Base-by-base conservation (phyloP, 2,797 vertebrate species). In the Poliocrania exsul region DNA sequence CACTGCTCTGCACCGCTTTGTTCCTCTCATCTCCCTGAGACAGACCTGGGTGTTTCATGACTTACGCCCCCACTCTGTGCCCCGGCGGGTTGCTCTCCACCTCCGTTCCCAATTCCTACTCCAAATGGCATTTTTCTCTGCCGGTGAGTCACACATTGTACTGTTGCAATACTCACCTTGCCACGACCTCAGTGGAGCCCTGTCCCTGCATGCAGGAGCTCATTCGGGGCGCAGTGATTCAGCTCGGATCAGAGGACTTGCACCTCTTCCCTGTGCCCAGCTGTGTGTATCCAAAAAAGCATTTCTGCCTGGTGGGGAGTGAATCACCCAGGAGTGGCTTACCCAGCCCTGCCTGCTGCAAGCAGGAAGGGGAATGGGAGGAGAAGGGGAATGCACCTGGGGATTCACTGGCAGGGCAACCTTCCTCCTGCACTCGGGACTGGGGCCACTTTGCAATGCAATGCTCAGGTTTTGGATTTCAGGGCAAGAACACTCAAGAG, bases 301-400 rank as follows among this genome's bases (percentile, higher is more conserved):
- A 92, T 74, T 95, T 97, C 89, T 94, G 88, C 94, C 95, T 81
- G 65, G 75, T 44, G 86, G 72, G 50, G 56, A 90, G 81, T 98
- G 97, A 98, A 95, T 98, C 97, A 97, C 94, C 50, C 92, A 95
- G 96, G 97, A 97, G 97, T 64, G 97, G 95, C 84, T 79, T 21
- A 81, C 91, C 78, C 66, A 65, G 73, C 77, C 92, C 95, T 67
- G 57, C 82, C 89, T 6, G 62, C 94, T 44, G 67, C 15, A 2
- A 78, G 93, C 80, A 81, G 81, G 47, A 86, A 74, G 50, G 62
- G 64, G 54, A 61, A 40, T 21, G 28, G 26, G 28, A 87, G 60
- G 62, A 67, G 83, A 85, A 78, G 37, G 77, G 47, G 40, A 81
- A 19, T 0, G 12, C 0, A 11, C 75, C n/a, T 61, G 44, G n/a